These are phyloP conservation scores for Gavia stellata DNA, from an alignment of 2,113 vertebrate species.

Conservation along the genomic window DNA sequence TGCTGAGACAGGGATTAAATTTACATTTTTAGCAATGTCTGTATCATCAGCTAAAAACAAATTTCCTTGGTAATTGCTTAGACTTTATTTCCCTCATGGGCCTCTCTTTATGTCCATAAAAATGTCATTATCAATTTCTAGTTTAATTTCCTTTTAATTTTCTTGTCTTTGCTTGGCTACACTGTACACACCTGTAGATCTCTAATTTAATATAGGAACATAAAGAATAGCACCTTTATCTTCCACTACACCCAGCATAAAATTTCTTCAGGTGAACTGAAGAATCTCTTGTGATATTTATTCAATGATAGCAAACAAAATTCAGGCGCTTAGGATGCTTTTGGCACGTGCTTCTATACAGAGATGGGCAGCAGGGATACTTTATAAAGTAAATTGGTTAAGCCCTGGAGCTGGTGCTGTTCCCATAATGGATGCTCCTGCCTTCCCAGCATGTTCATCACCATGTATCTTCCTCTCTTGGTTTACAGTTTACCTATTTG, in stretches of 20 bases:
- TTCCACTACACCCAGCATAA: background rate
- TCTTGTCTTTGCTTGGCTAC: background rate
- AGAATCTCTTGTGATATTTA: background rate
- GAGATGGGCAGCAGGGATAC: background rate
- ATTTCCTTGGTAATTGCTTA: background rate
- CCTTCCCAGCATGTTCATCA: background rate
- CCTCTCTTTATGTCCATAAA: background rate
- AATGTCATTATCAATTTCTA: background rate
- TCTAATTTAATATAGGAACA: background rate
- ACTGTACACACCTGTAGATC: background rate
- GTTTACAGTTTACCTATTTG: background rate
- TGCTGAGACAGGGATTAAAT: background rate
- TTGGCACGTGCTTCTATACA: background rate
- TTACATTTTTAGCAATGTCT: background rate
- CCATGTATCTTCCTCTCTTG: background rate
- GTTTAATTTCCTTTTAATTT: conserved; percentile 44
- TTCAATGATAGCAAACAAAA: background rate
- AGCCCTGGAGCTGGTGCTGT: background rate
- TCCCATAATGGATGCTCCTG: background rate
- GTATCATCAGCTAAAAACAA: conserved; percentile 29
- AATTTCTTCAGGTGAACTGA: background rate
- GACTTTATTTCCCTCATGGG: background rate
- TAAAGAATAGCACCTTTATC: background rate
- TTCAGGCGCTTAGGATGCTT: background rate
- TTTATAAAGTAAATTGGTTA: background rate